Conservation (phyloP, 2,888 invertebrate species). For the Petrophora chlorosata region DNA sequence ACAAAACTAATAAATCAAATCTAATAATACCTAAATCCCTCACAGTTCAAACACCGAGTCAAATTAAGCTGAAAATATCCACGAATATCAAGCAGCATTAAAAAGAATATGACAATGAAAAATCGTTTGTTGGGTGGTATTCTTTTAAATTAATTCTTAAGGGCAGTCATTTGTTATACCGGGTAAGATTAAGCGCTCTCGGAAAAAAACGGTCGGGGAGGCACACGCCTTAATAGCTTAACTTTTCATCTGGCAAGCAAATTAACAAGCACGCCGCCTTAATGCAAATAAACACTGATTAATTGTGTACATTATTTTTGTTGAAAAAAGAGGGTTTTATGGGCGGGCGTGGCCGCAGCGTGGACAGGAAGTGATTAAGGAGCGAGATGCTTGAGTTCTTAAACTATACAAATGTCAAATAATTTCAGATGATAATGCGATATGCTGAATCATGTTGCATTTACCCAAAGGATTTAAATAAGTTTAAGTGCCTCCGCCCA, state of each 20-base stretch:
- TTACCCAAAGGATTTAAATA: too few relatives aligned
- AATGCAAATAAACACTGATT: constrained; percentile 72
- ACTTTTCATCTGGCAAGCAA: constrained; percentile 80
- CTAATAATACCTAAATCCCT: constrained; percentile 45
- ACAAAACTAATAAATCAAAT: constrained; percentile 29
- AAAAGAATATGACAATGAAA: constrained; percentile 62
- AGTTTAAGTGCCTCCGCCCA: too few relatives aligned
- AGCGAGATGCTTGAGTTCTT: too few relatives aligned
- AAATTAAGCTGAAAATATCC: constrained; percentile 62
- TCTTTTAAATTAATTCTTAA: constrained; percentile 72
- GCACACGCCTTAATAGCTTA: constrained; percentile 76
- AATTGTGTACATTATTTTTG: constrained; percentile 59
- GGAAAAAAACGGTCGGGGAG: constrained; percentile 59
- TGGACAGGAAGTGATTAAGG: constrained; percentile 10
- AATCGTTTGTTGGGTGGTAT: constrained; percentile 51
- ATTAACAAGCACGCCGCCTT: constrained; percentile 69
- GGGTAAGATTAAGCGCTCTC: constrained; percentile 59
- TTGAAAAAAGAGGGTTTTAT: constrained; percentile 26
- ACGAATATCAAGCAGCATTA: constrained; percentile 22
- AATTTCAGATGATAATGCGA: too few relatives aligned
- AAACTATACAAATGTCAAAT: too few relatives aligned
- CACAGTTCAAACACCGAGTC: constrained; percentile 48
- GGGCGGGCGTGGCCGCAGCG: constrained; percentile 8
- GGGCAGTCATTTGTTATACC: constrained; percentile 56
- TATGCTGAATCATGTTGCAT: too few relatives aligned